These are phyloP conservation scores for Plutomurus gul DNA, from an alignment of 1,140 invertebrate genomes.

Conservation along the genomic window DNA sequence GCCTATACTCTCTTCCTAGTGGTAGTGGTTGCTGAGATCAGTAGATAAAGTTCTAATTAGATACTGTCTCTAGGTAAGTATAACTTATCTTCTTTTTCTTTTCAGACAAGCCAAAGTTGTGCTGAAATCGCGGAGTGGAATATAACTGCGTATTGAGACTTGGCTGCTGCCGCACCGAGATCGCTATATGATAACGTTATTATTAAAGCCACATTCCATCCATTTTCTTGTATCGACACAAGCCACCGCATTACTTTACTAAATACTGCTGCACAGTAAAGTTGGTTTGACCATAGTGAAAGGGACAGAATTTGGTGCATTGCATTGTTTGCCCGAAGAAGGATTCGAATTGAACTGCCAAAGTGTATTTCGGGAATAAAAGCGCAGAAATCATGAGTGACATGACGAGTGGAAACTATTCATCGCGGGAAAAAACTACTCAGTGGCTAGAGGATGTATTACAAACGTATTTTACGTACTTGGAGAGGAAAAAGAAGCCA, in stretches of 20 bases:
- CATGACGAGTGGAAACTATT: slow-evolving; percentile 29
- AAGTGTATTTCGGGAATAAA: background rate
- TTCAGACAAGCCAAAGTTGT: background rate
- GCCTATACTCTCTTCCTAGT: background rate
- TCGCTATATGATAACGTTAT: too few relatives aligned
- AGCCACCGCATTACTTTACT: too few relatives aligned
- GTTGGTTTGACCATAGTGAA: too few relatives aligned
- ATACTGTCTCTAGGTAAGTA: background rate
- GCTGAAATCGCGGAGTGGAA: background rate
- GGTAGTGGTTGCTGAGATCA: background rate
- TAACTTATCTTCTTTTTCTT: background rate
- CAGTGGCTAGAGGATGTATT: slow-evolving; percentile 52
- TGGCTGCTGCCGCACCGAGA: background rate
- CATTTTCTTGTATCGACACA: too few relatives aligned
- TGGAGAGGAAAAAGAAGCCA: slow-evolving; percentile 34
- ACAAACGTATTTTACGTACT: slow-evolving; percentile 50
- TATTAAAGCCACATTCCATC: too few relatives aligned
- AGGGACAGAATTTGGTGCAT: too few relatives aligned
- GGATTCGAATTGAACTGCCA: background rate
- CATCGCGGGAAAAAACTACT: slow-evolving; percentile 52
- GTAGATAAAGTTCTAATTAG: background rate
- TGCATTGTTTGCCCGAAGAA: too few relatives aligned
- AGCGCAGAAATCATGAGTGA: slow-evolving; percentile 22
- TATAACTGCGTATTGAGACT: background rate
- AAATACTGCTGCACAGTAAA: too few relatives aligned